Evolutionary conservation across 2,797 vertebrate species (phyloP).

Genomic region (Chelmon rostratus): DNA sequence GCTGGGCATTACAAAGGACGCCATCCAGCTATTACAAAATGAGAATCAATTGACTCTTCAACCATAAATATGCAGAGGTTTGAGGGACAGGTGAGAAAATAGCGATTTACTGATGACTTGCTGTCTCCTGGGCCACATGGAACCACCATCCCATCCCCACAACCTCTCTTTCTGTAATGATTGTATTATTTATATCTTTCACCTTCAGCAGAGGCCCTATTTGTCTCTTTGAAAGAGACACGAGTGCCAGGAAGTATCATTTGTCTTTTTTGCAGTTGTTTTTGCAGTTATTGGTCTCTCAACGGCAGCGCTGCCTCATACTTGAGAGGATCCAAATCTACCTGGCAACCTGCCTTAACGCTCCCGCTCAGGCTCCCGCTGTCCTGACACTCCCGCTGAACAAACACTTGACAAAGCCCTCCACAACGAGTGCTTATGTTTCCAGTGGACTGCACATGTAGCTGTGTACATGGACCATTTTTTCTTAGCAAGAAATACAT

Average conservation of each 20-base stretch:
- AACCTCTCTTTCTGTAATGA: neutral
- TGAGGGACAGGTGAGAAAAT: conserved; percentile 6
- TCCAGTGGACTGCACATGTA: conserved; percentile 29
- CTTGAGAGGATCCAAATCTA: conserved; percentile 31
- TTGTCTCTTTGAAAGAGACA: neutral
- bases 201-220: neutral
- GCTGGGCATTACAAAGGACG: neutral
- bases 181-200: neutral
- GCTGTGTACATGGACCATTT: neutral
- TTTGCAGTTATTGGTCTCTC: neutral
- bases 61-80: neutral
- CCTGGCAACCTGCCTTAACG: conserved; percentile 51
- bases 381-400: conserved; percentile 21
- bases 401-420: conserved; percentile 68
- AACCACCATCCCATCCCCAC: neutral
- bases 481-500: neutral
- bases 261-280: conserved; percentile 4
- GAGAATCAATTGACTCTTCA: neutral
- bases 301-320: neutral
- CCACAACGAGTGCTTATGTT: conserved; percentile 50
- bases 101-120: neutral
- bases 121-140: neutral
- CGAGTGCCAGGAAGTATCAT: neutral
- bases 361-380: conserved; percentile 9
- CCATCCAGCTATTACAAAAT: neutral